Evolutionary conservation across 2,888 invertebrate genomes (phyloP).

Genomic region (Tenodera sinensis): DNA sequence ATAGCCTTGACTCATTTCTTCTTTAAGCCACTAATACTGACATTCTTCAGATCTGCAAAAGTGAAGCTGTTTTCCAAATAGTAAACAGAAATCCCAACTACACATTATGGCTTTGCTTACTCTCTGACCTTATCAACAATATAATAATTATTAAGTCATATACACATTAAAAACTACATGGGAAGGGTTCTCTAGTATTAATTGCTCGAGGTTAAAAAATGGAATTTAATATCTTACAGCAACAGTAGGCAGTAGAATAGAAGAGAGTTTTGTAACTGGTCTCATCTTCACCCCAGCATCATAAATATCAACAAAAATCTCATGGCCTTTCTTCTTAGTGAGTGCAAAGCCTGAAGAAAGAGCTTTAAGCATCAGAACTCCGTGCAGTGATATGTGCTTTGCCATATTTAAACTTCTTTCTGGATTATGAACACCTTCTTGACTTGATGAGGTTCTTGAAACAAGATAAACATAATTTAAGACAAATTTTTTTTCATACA

Average conservation of each 20-base stretch:
- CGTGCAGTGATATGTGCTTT: background rate
- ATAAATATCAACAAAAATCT: background rate
- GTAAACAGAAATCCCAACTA: too few species aligned
- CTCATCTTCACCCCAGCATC: background rate
- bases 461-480: background rate
- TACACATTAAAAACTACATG: too few species aligned
- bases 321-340: background rate
- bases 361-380: background rate
- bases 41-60: too few species aligned
- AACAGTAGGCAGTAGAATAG: background rate
- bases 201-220: too few species aligned
- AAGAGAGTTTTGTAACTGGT: background rate
- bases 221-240: background rate
- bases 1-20: too few species aligned
- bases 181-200: too few species aligned
- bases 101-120: too few species aligned
- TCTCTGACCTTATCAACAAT: too few species aligned
- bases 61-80: too few species aligned
- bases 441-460: background rate
- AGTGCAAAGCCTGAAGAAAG: background rate
- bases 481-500: background rate
- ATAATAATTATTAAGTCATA: too few species aligned
- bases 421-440: background rate
- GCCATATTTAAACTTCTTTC: background rate
- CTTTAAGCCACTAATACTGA: too few species aligned